Conservation (phyloP, 2,797 vertebrate genomes). For the Pygocentrus nattereri region DNA sequence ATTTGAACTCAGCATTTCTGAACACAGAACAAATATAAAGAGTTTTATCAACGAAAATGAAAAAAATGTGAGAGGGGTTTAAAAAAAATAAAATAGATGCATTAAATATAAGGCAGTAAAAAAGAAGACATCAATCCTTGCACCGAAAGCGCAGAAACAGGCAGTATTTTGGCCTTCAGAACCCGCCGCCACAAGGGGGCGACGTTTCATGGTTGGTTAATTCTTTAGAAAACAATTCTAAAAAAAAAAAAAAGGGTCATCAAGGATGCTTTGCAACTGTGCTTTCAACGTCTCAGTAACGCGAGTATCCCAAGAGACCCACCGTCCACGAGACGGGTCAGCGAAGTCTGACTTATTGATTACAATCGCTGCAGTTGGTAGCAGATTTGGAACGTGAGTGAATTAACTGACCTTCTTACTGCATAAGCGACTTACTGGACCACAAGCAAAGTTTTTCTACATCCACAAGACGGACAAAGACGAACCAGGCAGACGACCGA, state of each 20-base stretch:
- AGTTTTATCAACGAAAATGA: conserved; percentile 29
- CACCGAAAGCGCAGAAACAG: conserved; percentile 28
- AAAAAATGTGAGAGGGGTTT: conserved; percentile 28
- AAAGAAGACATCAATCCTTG: conserved; percentile 35
- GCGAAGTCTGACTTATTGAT: background rate
- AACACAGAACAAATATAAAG: conserved; percentile 24
- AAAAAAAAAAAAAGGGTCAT: conserved; percentile 23
- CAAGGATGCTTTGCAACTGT: conserved; percentile 32
- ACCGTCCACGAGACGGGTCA: background rate
- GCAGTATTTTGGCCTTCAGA: conserved; percentile 44
- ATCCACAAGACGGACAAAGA: conserved; percentile 43
- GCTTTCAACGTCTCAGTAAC: conserved; percentile 1
- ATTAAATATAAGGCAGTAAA: conserved; percentile 60
- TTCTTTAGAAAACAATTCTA: conserved; percentile 11
- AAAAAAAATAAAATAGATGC: conserved; percentile 42
- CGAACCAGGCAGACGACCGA: conserved; percentile 33
- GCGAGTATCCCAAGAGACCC: background rate
- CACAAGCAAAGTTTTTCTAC: conserved; percentile 31
- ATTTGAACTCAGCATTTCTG: conserved; percentile 48
- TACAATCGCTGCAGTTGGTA: conserved; percentile 25
- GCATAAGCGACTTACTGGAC: conserved; percentile 45
- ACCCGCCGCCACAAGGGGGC: conserved; percentile 33
- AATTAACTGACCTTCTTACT: conserved; percentile 30
- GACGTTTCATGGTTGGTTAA: conserved; percentile 14
- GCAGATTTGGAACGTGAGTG: conserved; percentile 32